phyloP scores from a whole-genome alignment of 2,888 invertebrate genomes.

The Meghimatium bilineatum region DNA sequence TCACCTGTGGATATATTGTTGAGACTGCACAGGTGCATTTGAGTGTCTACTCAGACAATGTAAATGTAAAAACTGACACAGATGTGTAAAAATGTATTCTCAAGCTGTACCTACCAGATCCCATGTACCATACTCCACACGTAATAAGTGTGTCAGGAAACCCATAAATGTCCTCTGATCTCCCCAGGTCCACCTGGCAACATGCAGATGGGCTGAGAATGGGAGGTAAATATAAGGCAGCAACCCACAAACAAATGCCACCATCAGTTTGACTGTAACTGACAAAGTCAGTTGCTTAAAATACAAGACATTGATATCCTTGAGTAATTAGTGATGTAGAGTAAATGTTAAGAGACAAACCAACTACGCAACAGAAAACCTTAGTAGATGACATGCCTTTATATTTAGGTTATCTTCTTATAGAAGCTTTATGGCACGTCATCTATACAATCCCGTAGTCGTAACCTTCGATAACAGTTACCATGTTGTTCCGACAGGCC shows the following conservation, averaged over 20 bases:
- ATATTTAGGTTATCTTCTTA: too few species aligned
- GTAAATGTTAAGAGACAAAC: background rate
- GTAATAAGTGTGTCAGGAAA: constrained; percentile 70
- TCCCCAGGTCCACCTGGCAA: constrained; percentile 75
- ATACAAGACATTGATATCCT: background rate
- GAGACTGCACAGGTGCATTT: too few species aligned
- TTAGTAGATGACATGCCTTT: too few species aligned
- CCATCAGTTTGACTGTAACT: constrained; percentile 10
- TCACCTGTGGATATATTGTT: background rate
- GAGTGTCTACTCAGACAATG: too few species aligned
- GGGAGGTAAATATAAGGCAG: constrained; percentile 73
- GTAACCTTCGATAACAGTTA: too few species aligned
- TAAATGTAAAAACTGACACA: background rate
- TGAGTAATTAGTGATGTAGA: background rate
- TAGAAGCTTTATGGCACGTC: too few species aligned
- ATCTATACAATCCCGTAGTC: too few species aligned
- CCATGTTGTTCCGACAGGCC: too few species aligned
- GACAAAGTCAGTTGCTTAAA: constrained; percentile 6
- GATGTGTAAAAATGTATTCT: background rate
- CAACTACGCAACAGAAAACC: too few species aligned
- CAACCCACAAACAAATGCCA: constrained; percentile 62
- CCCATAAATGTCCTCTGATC: constrained; percentile 71
- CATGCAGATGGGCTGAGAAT: constrained; percentile 61
- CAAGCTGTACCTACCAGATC: constrained; percentile 37
- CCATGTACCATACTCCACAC: constrained; percentile 73